Evolutionary conservation across 2,113 vertebrate species (phyloP), one percentile per base, ranked within the genome.

Genomic region (Dermatemys mawii): DNA sequence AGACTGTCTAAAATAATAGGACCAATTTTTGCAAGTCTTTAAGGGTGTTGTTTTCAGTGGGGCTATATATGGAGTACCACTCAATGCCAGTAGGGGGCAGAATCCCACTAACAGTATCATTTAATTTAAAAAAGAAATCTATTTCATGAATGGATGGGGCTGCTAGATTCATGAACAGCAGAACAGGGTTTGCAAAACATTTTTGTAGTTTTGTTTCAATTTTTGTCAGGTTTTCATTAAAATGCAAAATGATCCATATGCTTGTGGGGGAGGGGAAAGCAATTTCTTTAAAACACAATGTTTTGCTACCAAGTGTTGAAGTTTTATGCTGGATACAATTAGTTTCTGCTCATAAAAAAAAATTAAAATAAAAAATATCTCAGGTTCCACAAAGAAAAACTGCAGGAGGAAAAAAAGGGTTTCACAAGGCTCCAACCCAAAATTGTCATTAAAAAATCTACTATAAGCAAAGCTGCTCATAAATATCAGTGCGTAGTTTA

Each of bases 291-390:
- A 67, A 17, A 67, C 35, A n/a, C 17, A 67, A 35, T 67, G 60
- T 67, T 67, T 9, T 67, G 60, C 60, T 67, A n/a, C 60, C 4
- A 67, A n/a, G 60, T 67, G 60, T n/a, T 67, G 35, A n/a, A 67
- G 35, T 67, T n/a, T n/a, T 8, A 67, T 32, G 3, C 60, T 35
- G 60, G 32, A 63, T n/a, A 63, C 35, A 67, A n/a, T 63, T 35
- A n/a, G n/a, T n/a, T n/a, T 67, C 35, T n/a, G 12, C 35, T 67
- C 16, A 67, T 67, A 6, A 26, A 29, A 22, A 73, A 5, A 90
- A 53, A 29, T n/a, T n/a, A 22, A 73, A 5, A 90, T 93, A 81
- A n/a, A n/a, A n/a, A n/a, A n/a, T n/a, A 88, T 29, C n/a, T 26
- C 49, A 67, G 5, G 44, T 87, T 73, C 19, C n/a, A 79, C 6